These are phyloP conservation scores for Chiroxiphia lanceolata DNA, from an alignment of 2,797 vertebrate genomes.

Conservation along the genomic window DNA sequence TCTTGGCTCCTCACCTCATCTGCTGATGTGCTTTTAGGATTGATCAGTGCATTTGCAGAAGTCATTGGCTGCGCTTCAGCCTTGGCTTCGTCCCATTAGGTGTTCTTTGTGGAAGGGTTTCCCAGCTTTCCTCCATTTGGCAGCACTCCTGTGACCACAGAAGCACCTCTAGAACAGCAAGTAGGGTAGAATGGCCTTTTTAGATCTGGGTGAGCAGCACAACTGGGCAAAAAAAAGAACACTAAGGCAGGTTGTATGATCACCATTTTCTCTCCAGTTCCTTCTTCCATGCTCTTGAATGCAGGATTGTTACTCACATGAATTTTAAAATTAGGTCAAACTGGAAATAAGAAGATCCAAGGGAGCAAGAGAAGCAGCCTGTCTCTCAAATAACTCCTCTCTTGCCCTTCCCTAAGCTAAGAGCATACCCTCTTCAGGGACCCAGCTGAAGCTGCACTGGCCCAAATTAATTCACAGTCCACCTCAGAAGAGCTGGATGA, in stretches of 20 bases:
- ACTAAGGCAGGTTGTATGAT: not conserved
- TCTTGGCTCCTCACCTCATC: not conserved
- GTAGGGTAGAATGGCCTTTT: not conserved
- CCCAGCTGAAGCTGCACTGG: not conserved
- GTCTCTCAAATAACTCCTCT: not conserved
- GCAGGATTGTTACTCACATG: not conserved
- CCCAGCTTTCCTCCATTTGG: not conserved
- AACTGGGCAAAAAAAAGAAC: not conserved
- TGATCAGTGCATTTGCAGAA: not conserved
- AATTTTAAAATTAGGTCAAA: not conserved
- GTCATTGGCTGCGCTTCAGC: fast-evolving
- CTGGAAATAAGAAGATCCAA: not conserved
- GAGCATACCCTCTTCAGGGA: not conserved
- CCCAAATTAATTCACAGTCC: not conserved
- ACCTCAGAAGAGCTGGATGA: not conserved
- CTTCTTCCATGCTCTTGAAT: not conserved
- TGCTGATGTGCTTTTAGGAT: not conserved
- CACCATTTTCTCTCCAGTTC: not conserved
- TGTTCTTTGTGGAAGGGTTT: not conserved
- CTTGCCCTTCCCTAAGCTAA: not conserved
- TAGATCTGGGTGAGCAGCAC: not conserved
- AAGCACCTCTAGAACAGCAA: not conserved
- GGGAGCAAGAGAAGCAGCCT: not conserved
- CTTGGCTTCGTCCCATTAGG: not conserved
- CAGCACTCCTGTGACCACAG: not conserved